Conservation (phyloP, 2,113 vertebrate species). For the Etheostoma cragini region DNA sequence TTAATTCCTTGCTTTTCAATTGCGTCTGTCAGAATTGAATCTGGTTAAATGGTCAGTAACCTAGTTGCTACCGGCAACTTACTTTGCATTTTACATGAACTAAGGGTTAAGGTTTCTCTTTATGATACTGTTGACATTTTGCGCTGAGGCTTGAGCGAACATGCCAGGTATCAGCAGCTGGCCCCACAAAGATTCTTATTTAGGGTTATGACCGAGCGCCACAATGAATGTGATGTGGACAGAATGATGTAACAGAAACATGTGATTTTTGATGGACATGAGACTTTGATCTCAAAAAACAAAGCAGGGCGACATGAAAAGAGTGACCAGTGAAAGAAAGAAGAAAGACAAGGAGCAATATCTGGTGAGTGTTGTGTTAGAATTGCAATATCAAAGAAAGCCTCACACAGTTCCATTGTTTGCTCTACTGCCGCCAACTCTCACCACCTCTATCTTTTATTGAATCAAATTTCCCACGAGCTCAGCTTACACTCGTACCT, state of each 20-base stretch:
- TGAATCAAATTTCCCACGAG: conserved; percentile 18
- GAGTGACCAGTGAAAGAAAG: conserved; percentile 24
- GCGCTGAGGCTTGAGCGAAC: neutral
- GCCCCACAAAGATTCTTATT: conserved; percentile 13
- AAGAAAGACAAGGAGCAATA: conserved; percentile 38
- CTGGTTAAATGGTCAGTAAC: too few relatives aligned
- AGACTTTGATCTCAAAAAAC: conserved; percentile 42
- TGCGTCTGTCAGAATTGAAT: too few relatives aligned
- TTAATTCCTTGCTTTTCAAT: neutral
- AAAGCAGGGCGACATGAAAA: conserved; percentile 34
- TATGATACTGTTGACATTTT: neutral
- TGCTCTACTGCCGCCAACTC: conserved; percentile 16
- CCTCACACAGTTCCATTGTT: conserved; percentile 32
- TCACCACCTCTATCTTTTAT: conserved; percentile 16
- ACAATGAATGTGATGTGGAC: conserved; percentile 13
- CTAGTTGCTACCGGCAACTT: too few relatives aligned
- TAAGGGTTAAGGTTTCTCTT: neutral
- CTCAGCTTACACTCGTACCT: conserved; percentile 13
- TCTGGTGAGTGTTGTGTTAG: conserved; percentile 12
- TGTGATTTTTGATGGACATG: conserved; percentile 4
- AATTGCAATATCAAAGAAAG: conserved; percentile 14
- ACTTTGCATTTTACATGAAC: neutral
- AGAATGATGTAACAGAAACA: conserved; percentile 43
- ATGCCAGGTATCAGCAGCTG: conserved; percentile 3
- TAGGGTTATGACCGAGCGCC: conserved; percentile 13